These are phyloP conservation scores for Brachionus calyciflorus DNA, from an alignment of 1,140 invertebrate genomes.

Conservation along the genomic window DNA sequence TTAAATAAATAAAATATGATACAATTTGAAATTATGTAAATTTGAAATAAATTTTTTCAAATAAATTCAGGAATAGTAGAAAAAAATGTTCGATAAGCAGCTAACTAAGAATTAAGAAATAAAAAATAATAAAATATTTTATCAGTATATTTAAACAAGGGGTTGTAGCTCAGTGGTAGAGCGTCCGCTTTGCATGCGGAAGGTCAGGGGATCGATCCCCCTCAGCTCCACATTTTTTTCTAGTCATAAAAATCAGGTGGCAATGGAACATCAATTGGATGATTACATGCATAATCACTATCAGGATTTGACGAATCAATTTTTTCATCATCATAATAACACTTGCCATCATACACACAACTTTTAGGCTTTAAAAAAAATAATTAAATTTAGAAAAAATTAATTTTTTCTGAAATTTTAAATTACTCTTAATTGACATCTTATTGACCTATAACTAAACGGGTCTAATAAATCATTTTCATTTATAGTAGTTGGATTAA, in stretches of 20 bases:
- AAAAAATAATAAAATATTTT: too few relatives aligned
- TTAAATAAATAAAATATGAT: too few relatives aligned
- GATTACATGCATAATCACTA: constrained; percentile 18
- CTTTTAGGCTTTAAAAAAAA: constrained; percentile 24
- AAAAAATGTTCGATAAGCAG: too few relatives aligned
- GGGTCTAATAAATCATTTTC: not conserved
- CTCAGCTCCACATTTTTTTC: constrained; percentile 20
- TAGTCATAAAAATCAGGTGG: not conserved
- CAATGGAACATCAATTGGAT: not conserved
- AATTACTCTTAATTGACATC: constrained; percentile 32
- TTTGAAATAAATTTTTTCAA: too few relatives aligned
- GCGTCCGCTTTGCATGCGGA: constrained; percentile 36
- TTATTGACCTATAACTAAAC: not conserved
- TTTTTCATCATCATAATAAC: constrained; percentile 37
- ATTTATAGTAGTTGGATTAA: not conserved
- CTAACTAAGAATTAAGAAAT: too few relatives aligned
- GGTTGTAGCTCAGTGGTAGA: constrained; percentile 38
- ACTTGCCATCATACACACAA: constrained; percentile 35
- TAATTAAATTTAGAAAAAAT: not conserved
- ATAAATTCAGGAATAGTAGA: too few relatives aligned
- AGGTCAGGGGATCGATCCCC: constrained; percentile 36
- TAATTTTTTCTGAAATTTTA: not conserved
- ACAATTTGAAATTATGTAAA: too few relatives aligned
- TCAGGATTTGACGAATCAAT: not conserved
- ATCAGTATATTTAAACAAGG: too few relatives aligned